Evolutionary conservation across 2,888 invertebrate genomes (phyloP).

Genomic region (Diarsia dahlii): DNA sequence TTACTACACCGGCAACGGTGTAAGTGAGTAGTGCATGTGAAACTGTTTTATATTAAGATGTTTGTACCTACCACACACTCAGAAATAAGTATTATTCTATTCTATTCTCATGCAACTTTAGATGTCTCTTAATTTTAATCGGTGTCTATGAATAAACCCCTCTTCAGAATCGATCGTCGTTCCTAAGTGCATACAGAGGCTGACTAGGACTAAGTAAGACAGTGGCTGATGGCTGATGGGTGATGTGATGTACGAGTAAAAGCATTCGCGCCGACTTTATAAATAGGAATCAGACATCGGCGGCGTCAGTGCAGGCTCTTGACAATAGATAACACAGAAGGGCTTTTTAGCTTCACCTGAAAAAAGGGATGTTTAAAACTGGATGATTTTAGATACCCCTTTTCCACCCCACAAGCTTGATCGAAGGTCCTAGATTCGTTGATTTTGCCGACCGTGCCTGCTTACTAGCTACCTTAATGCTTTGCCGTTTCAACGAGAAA

Average conservation of each 20-base stretch:
- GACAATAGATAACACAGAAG: not conserved
- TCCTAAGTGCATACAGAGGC: not conserved
- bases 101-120: not conserved
- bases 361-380: no score
- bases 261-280: not conserved
- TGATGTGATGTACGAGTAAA: not conserved
- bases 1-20: no score
- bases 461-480: no score
- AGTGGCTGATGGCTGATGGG: not conserved
- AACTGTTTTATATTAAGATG: no score
- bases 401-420: no score
- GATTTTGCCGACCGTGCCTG: no score
- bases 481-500: no score
- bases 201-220: not conserved
- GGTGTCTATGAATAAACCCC: not conserved
- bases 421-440: not conserved
- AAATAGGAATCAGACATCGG: not conserved
- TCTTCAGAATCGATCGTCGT: not conserved
- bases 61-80: no score
- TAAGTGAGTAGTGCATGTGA: no score
- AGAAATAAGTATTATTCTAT: no score
- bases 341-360: no score
- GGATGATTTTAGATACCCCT: no score
- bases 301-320: not conserved
- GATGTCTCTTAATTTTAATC: not conserved